phyloP scores from a whole-genome alignment of 2,113 vertebrate species.

The Pseudonaja textilis region DNA sequence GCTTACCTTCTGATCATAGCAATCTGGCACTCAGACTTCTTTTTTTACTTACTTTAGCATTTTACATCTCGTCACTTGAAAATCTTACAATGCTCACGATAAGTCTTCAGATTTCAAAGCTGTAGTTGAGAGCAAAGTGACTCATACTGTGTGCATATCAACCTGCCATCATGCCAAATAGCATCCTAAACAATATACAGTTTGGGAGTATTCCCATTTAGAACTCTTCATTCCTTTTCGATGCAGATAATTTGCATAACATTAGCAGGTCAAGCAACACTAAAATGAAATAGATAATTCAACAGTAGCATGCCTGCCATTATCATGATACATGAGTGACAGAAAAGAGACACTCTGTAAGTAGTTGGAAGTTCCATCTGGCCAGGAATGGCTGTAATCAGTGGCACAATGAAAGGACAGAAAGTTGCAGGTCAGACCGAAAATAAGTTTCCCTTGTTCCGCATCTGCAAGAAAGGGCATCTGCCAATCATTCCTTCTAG shows the following conservation, averaged over 20 bases:
- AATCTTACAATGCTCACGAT: slow-evolving; percentile 13
- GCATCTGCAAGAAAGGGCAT: slow-evolving; percentile 64
- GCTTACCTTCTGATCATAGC: background rate
- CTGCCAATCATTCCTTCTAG: slow-evolving; percentile 64
- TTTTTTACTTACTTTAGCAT: slow-evolving; percentile 9
- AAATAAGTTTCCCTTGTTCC: slow-evolving; percentile 61
- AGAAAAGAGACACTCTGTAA: slow-evolving; percentile 65
- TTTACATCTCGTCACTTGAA: slow-evolving; percentile 18
- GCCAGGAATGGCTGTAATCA: slow-evolving; percentile 62
- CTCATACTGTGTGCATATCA: background rate
- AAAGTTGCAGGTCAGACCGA: slow-evolving; percentile 55
- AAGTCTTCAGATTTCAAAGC: slow-evolving; percentile 30
- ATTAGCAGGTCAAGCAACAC: slow-evolving; percentile 29
- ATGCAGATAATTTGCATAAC: slow-evolving; percentile 34
- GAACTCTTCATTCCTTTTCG: background rate
- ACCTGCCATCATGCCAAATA: background rate
- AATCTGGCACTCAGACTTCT: slow-evolving; percentile 12
- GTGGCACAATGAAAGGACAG: slow-evolving; percentile 59
- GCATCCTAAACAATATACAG: background rate
- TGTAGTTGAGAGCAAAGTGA: slow-evolving; percentile 26
- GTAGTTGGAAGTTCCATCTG: slow-evolving; percentile 66
- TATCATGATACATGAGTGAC: slow-evolving; percentile 64
- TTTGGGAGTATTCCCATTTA: background rate
- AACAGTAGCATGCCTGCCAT: slow-evolving; percentile 61
- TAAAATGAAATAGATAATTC: slow-evolving; percentile 41